These are phyloP conservation scores for Papilio dardanus DNA, from an alignment of 1,140 invertebrate species.

Conservation along the genomic window DNA sequence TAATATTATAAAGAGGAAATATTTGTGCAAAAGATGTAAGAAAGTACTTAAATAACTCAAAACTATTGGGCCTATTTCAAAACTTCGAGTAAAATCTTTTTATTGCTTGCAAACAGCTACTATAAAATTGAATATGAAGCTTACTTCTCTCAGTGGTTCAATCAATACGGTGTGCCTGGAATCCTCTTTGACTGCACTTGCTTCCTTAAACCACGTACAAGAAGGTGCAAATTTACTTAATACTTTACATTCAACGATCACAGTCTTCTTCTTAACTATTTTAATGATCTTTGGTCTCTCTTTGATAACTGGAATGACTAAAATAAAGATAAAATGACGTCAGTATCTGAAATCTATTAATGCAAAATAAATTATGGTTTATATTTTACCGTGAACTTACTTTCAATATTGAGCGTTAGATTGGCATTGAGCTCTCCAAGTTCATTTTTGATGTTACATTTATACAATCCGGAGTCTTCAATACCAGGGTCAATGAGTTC, in stretches of 20 bases:
- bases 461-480: slow-evolving; percentile 98
- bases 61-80: too few relatives aligned
- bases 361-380: slow-evolving; percentile 28
- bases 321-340: slow-evolving; percentile 57
- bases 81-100: too few relatives aligned
- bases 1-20: not conserved
- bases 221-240: slow-evolving; percentile 94
- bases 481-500: slow-evolving; percentile 96
- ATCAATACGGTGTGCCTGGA: slow-evolving; percentile 88
- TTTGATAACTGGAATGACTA: slow-evolving; percentile 96
- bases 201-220: slow-evolving; percentile 95
- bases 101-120: too few relatives aligned
- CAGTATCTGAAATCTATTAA: slow-evolving; percentile 38
- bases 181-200: slow-evolving; percentile 89
- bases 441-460: slow-evolving; percentile 98
- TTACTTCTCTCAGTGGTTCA: slow-evolving; percentile 90
- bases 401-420: slow-evolving; percentile 98
- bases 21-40: too few relatives aligned
- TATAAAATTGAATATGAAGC: too few relatives aligned
- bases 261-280: slow-evolving; percentile 94
- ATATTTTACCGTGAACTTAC: slow-evolving; percentile 84
- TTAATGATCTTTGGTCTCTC: slow-evolving; percentile 95
- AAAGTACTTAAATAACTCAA: too few relatives aligned
- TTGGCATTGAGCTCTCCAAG: slow-evolving; percentile 98
- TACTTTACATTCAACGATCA: slow-evolving; percentile 95